Evolutionary conservation across 2,113 vertebrate species (phyloP), one percentile per base, ranked within the genome.

Genomic region (Heteronetta atricapilla): DNA sequence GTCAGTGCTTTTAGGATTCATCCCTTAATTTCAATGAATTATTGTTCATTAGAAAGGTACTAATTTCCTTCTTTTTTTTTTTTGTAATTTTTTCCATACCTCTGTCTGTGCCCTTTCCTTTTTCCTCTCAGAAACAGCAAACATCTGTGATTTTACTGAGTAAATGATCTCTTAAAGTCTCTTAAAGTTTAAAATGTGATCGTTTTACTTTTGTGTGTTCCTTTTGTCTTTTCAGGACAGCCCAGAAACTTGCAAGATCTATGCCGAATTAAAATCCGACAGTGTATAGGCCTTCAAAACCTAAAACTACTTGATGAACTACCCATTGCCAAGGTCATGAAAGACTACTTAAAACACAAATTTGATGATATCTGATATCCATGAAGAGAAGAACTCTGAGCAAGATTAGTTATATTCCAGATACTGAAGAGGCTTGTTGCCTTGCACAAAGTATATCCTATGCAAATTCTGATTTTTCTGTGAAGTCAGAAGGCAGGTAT

Each of bases 271-370:
- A 98, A 99, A 97, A 99, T 99, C 95, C 99, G 99, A 78, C 99
- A 99, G 58, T 99, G 98, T 98, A 99, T 99, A 95, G 99, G 99
- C 96, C 99, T 99, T 96, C 99, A 99, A 95, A 99, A 99, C 96
- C 97, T 99, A 96, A 99, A 98, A 96, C 98, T 99, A 89, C 97
- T 99, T 98, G 99, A 99, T 84, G 99, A 99, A 96, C 98, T 99
- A 74, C 99, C 99, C 22, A 98, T 99, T 92, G 99, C 99, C 96
- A 99, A 99, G 98, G 99, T 99, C 97, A 99, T 99, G 98, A 99
- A 99, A 98, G 99, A 99, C 99, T 99, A 99, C 98, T 98, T 99
- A 98, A 99, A 99, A 98, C 99, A 99, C 97, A 99, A 99, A 98
- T 99, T 99, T 96, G 99, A 99, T 97, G 98, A 97, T 86, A 98